These are phyloP conservation scores for Mus caroli DNA, from an alignment of 2,797 vertebrate genomes.

Conservation along the genomic window DNA sequence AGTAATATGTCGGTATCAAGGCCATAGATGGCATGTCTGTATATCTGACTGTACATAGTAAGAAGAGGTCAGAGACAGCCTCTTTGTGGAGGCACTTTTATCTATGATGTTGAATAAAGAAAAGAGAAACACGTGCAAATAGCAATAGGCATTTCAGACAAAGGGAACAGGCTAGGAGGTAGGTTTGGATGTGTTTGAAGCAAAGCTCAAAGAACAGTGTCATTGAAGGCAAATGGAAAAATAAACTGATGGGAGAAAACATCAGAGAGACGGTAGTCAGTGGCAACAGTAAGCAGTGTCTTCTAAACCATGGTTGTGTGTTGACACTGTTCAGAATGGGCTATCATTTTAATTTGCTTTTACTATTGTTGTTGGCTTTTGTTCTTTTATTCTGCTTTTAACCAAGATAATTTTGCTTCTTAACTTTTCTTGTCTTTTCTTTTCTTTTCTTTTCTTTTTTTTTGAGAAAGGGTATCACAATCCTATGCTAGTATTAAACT, in stretches of 20 bases:
- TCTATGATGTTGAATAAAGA: constrained; percentile 31
- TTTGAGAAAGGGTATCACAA: neutral
- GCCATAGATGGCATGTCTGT: neutral
- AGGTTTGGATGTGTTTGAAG: constrained; percentile 22
- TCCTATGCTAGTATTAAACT: neutral
- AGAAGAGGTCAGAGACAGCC: neutral
- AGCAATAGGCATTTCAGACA: neutral
- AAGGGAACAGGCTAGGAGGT: neutral
- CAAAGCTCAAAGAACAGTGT: constrained; percentile 8
- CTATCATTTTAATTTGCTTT: neutral
- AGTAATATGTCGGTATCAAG: neutral
- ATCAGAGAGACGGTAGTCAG: constrained; percentile 6
- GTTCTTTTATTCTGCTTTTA: constrained; percentile 38
- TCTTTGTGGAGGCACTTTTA: neutral
- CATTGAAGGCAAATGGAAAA: neutral
- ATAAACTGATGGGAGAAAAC: neutral
- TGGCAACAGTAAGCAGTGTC: neutral
- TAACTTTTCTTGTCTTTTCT: neutral
- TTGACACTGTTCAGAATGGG: constrained; percentile 45
- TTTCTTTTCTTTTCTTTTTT: neutral
- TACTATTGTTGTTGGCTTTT: neutral
- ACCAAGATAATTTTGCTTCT: neutral
- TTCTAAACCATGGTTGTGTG: neutral
- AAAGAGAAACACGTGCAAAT: constrained; percentile 28
- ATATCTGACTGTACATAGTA: neutral